Base-by-base conservation (phyloP, 2,888 invertebrate genomes). In the Troilus luridus region DNA sequence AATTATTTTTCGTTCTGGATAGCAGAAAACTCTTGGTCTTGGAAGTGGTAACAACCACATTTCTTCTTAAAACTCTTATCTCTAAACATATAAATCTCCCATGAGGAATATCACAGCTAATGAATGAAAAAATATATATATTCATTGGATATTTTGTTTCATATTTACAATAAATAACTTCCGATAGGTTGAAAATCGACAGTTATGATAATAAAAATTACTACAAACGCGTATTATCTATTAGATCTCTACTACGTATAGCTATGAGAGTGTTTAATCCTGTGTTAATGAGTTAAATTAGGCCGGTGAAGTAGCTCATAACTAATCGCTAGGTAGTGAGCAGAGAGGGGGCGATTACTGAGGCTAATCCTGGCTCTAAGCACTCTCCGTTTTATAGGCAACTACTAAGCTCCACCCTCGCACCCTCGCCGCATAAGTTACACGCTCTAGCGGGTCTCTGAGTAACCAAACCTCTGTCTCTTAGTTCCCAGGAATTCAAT, bases 301-400 rank as follows among this genome's bases (percentile, higher is more conserved):
- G 41, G 72, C 41, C 7, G 27, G 27, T 77, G 27, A 27, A 77
- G 72, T 41, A 41, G 27, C 72, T 77, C 72, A 77, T 77, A 77
- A 41, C 27, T 77, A 77, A 77, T 77, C 19, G 41, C 8, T 17
- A 17, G 17, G 72, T 77, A 77, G 72, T 24, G 27, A 77, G 72
- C 17, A 19, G 17, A 77, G 72, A 19, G 41, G 5, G 14, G 41
- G 41, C 72, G 72, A 77, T 77, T 77, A 77, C 72, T 77, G 19
- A 41, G 72, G 17, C 72, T 77, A 77, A 77, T 77, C 72, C 24
- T 24, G 9, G 14, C 14, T 41, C 72, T 77, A 77, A 77, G 72
- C 17, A 77, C 72, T 41, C 72, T 41, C 72, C 72, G 72, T 77
- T 77, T 77, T 77, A 77, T 77, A 77, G 72, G 72, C 72, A 27